Conservation (phyloP, 1,140 invertebrate species). For the Hycleus phaleratus region DNA sequence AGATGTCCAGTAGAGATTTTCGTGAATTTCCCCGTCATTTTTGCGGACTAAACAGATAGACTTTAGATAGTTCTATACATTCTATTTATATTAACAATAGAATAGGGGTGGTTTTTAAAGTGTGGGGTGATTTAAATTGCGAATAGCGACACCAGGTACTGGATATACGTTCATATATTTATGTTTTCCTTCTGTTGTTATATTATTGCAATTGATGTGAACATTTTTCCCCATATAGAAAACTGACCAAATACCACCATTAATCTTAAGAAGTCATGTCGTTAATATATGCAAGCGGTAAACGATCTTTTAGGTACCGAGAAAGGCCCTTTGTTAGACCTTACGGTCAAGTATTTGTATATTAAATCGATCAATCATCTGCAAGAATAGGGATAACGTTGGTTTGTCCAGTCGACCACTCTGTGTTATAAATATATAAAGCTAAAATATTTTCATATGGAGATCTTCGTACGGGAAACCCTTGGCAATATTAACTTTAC, state of each 20-base stretch:
- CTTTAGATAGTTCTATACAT: too few species aligned
- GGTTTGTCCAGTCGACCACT: slow-evolving; percentile 17
- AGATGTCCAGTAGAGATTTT: slow-evolving; percentile 1
- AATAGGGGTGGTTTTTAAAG: too few species aligned
- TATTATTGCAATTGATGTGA: not conserved
- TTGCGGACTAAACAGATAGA: too few species aligned
- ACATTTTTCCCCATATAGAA: slow-evolving; percentile 17
- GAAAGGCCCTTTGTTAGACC: slow-evolving; percentile 38
- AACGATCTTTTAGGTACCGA: slow-evolving; percentile 38
- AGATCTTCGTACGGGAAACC: slow-evolving; percentile 12
- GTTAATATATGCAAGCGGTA: slow-evolving; percentile 41
- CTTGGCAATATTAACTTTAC: slow-evolving; percentile 13
- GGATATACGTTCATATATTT: too few species aligned
- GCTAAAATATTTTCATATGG: slow-evolving; percentile 33
- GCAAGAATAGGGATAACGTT: slow-evolving; percentile 35
- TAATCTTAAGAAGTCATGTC: slow-evolving; percentile 35
- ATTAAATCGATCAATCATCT: slow-evolving; percentile 43
- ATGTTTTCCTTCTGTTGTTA: too few species aligned
- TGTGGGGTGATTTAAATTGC: not conserved
- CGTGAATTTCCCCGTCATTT: too few species aligned
- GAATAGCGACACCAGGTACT: not conserved
- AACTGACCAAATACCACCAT: slow-evolving; percentile 31
- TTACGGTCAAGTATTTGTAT: slow-evolving; percentile 43
- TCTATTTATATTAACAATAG: too few species aligned
- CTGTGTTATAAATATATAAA: slow-evolving; percentile 32